phyloP scores from a whole-genome alignment of 2,797 vertebrate genomes.

The Alcedo atthis region DNA sequence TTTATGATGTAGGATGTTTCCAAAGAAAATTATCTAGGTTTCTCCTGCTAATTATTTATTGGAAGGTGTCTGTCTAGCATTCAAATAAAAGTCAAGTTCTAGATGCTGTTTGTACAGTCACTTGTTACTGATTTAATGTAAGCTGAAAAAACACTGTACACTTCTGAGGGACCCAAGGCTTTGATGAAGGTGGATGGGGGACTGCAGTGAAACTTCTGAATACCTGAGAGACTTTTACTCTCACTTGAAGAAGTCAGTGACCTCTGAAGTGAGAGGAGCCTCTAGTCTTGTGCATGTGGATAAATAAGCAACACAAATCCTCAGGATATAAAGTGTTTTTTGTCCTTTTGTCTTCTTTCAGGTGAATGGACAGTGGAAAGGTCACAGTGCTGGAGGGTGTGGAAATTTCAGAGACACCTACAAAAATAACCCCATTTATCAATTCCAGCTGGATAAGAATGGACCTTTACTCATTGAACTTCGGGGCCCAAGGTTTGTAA shows the following conservation, averaged over 20 bases:
- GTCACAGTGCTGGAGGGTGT: constrained; percentile 91
- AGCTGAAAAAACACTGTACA: neutral
- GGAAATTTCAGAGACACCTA: constrained; percentile 95
- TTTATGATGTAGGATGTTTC: neutral
- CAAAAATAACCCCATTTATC: constrained; percentile 94
- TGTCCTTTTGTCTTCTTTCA: constrained; percentile 61
- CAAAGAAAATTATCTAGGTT: neutral
- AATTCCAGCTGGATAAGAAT: constrained; percentile 89
- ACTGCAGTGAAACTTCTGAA: neutral
- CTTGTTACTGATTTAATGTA: neutral
- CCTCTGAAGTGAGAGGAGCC: neutral
- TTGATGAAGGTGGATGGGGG: accelerated
- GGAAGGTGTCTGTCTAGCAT: neutral
- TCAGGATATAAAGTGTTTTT: neutral
- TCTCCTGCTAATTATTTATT: neutral
- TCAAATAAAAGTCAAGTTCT: neutral
- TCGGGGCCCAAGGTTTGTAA: constrained; percentile 91
- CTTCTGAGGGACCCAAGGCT: neutral
- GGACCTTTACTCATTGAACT: constrained; percentile 93
- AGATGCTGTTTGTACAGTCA: neutral
- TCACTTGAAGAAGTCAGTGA: neutral
- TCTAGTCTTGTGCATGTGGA: neutral
- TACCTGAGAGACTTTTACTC: neutral
- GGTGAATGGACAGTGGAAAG: constrained; percentile 98
- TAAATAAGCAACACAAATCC: neutral